Evolutionary conservation across 2,113 vertebrate species (phyloP), one percentile per base, ranked within the genome.

Genomic region (Psephotus haematonotus): DNA sequence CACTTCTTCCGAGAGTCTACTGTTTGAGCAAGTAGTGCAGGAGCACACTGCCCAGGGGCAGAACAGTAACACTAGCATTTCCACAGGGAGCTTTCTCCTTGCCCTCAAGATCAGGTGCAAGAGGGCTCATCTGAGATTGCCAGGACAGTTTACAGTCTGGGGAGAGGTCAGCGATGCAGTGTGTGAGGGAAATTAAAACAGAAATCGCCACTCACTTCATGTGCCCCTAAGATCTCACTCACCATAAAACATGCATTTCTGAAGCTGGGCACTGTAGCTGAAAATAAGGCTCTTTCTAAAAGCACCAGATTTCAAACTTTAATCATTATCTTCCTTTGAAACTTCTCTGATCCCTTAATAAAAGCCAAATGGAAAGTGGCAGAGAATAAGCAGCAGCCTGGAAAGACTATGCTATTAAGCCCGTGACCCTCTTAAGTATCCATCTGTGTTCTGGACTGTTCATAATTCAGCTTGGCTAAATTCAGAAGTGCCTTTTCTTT

Each of bases 281-380:
- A 78, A 84, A 80, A 86, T 10, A 59, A 69, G 17, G 53, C 31
- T 82, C 49, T 53, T 68, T 81, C 57, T 57, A 68, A 95, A 82
- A 11, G 46, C 69, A 84, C 28, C 65, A 79, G 91, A 85, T 93
- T 87, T 88, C 75, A 94, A 74, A 82, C 28, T 72, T 91, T 23
- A 88, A 68, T 81, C 82, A 94, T 31, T 64, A 71, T 75, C 86
- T 67, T 81, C 68, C 82, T 59, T 47, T 43, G 17, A 75, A 91
- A 86, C 22, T 24, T 65, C 94, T 97, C 90, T 96, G 94, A 94
- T 94, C 82, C 79, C 63, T 75, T 88, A 92, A 93, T 47, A 87
- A 87, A 93, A 91, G 71, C 92, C 91, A 95, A 96, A 97, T 70
- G 75, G 63, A 49, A 90, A 5, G 24, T 0, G 2, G 65, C 91